Base-by-base conservation (phyloP, 2,797 vertebrate genomes). In the Enteromius viviparus region DNA sequence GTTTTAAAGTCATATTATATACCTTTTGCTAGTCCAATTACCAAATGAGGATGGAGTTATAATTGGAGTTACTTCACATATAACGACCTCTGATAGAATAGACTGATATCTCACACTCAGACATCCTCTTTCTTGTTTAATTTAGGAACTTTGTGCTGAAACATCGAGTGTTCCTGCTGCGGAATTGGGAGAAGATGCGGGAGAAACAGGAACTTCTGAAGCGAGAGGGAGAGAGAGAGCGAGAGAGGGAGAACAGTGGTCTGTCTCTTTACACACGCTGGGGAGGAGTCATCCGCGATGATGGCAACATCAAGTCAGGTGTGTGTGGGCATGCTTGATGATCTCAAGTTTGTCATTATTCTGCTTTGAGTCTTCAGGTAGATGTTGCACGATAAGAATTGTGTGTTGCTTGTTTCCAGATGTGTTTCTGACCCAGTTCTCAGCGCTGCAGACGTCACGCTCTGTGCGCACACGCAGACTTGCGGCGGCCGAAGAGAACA, bases 391-490 rank as follows among this genome's bases (percentile, higher is more conserved):
- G 34, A 19, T 60, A 45, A 62, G 11, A 42, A 34, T 81, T 14
- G 23, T 37, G 17, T 58, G 47, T 74, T 53, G n/a, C 68, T 34
- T 77, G 87, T 55, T 89, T 93, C 1, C 93, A 99, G 98, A 99
- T 5, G 98, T 99, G 90, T 99, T 99, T 95, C 96, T 98, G 95
- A 99, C 98, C 21, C 98, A 99, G 96, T 99, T 99, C 92, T 98
- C 98, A 7, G 98, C 98, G 49, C 94, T 99, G 81, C 98, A 99
- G 92, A 99, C 98, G 6, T 92, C 98, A 0, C 96, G 98, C 64
- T 99, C 98, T 0, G 98, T 99, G 17, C 94, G 98, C 21, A 99
- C 98, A 0, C 95, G 97, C 47, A 95, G 98, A 64, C 92, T 99
- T 64, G 97, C 98, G 0, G 98, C 97, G 0, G 98, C 97, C 0